These are phyloP conservation scores for Eustalomyia histrio DNA, from an alignment of 2,888 invertebrate species.

Conservation along the genomic window DNA sequence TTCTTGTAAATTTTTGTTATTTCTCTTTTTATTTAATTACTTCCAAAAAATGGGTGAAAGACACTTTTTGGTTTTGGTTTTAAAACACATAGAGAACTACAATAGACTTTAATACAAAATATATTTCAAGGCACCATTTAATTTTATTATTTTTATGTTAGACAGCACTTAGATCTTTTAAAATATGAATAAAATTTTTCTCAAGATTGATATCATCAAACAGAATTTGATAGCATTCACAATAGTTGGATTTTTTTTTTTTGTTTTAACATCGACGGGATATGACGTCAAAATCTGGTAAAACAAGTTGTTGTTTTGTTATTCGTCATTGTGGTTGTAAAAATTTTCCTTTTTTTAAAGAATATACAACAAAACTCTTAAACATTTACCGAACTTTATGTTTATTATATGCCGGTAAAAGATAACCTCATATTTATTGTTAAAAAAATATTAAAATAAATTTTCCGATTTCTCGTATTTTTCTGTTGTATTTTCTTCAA, in stretches of 20 bases:
- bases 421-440: neutral
- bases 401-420: neutral
- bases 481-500: neutral
- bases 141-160: constrained; percentile 23
- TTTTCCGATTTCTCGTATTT: neutral
- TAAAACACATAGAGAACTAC: constrained; percentile 21
- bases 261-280: constrained; percentile 47
- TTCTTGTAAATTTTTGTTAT: constrained; percentile 31
- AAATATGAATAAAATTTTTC: neutral
- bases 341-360: constrained; percentile 28
- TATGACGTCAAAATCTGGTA: constrained; percentile 65
- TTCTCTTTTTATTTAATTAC: constrained; percentile 23
- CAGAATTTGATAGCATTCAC: constrained; percentile 48
- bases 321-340: constrained; percentile 14
- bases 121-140: constrained; percentile 39
- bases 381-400: neutral
- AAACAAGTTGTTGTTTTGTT: constrained; percentile 55
- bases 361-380: constrained; percentile 10
- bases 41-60: constrained; percentile 40
- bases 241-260: constrained; percentile 41
- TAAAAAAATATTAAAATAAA: neutral
- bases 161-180: constrained; percentile 15
- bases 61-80: constrained; percentile 30
- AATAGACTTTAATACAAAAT: constrained; percentile 8
- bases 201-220: constrained; percentile 6